These are phyloP conservation scores for Sinocyclocheilus anshuiensis DNA, from an alignment of 2,113 vertebrate species.

Conservation along the genomic window DNA sequence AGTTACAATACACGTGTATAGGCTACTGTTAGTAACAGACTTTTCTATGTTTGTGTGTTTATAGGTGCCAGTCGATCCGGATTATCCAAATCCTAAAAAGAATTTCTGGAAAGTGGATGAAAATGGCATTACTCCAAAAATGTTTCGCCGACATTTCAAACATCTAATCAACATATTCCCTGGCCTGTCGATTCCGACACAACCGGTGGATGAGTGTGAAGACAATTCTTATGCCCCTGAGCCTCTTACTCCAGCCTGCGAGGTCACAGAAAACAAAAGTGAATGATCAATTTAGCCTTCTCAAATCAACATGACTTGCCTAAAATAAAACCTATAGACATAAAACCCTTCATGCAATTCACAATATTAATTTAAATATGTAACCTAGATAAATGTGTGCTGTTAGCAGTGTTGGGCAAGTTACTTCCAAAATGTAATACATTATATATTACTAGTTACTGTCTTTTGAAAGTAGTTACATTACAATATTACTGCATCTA, in stretches of 20 bases:
- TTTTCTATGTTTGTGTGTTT: background rate
- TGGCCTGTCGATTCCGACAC: conserved; percentile 30
- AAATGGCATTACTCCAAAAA: conserved; percentile 61
- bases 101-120: conserved; percentile 72
- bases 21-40: background rate
- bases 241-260: conserved; percentile 19
- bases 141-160: conserved; percentile 70
- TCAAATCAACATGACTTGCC: too few relatives aligned
- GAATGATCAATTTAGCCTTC: too few relatives aligned
- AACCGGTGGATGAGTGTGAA: background rate
- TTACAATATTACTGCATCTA: too few relatives aligned
- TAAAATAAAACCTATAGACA: too few relatives aligned
- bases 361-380: too few relatives aligned
- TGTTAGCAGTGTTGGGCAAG: too few relatives aligned
- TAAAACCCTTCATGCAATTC: too few relatives aligned
- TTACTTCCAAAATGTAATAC: too few relatives aligned
- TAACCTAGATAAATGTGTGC: too few relatives aligned
- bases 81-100: conserved; percentile 58
- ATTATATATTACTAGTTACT: too few relatives aligned
- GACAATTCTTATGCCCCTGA: background rate
- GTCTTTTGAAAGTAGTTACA: too few relatives aligned
- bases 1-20: background rate
- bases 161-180: conserved; percentile 65
- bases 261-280: too few relatives aligned
- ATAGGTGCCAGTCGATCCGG: conserved; percentile 63